Evolutionary conservation across 2,797 vertebrate genomes (phyloP).

Genomic region (Lepilemur ruficaudatus): DNA sequence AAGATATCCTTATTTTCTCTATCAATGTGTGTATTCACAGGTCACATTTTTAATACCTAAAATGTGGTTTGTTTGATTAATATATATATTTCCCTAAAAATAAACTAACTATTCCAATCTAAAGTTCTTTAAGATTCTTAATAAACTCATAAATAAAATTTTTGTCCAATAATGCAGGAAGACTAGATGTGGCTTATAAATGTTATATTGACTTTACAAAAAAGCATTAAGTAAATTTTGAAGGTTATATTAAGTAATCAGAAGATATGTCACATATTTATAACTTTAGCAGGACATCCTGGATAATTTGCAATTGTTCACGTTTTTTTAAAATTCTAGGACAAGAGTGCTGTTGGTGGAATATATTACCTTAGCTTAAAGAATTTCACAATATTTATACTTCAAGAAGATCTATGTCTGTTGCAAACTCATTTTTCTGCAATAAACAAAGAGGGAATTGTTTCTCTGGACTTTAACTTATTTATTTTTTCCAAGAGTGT

Average conservation of each 20-base stretch:
- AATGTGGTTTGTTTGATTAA: background rate
- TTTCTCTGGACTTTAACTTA: slow-evolving; percentile 22
- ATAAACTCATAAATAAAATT: background rate
- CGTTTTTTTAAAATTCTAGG: background rate
- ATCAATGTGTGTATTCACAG: background rate
- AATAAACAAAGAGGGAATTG: slow-evolving; percentile 45
- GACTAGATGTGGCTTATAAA: background rate
- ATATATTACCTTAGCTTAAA: slow-evolving; percentile 31
- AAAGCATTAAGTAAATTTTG: background rate
- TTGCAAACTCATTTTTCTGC: slow-evolving; percentile 37
- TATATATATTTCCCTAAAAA: background rate
- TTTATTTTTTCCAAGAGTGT: slow-evolving; percentile 40
- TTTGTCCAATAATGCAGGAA: background rate
- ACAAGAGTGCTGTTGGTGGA: background rate
- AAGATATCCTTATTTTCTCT: background rate
- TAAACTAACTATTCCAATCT: background rate
- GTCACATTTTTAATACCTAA: background rate
- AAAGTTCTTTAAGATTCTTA: background rate
- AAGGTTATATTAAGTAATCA: background rate
- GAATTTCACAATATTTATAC: slow-evolving; percentile 31
- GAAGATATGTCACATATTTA: background rate
- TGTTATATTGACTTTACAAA: background rate
- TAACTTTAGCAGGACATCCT: background rate
- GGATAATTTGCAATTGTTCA: background rate
- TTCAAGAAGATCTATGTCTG: slow-evolving; percentile 32